Conservation (phyloP, 2,888 invertebrate genomes). For the Gandaritis pyraliata region DNA sequence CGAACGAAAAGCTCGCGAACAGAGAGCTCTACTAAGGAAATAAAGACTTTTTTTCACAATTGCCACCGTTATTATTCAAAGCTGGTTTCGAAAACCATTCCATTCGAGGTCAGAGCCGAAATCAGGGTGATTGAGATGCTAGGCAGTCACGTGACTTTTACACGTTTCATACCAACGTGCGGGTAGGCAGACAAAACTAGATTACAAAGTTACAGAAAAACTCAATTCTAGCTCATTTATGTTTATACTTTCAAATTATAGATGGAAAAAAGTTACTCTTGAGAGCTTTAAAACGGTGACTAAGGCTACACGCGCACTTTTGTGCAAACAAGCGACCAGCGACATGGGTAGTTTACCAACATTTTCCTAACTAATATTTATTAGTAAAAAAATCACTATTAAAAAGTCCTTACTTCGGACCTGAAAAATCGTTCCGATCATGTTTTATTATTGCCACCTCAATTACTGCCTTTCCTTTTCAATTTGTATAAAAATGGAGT, state of each 20-base stretch:
- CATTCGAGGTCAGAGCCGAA: slow-evolving; percentile 8
- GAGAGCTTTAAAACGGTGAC: no score
- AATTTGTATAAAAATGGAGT: slow-evolving; percentile 31
- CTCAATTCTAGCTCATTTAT: no score
- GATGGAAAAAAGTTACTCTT: no score
- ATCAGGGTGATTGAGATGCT: neutral
- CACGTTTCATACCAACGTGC: no score
- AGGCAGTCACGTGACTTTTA: no score
- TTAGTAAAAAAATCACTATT: neutral
- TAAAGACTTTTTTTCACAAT: slow-evolving; percentile 33
- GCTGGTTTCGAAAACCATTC: slow-evolving; percentile 15
- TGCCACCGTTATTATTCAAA: slow-evolving; percentile 30
- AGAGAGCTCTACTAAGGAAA: slow-evolving; percentile 17
- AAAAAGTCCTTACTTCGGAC: slow-evolving; percentile 1
- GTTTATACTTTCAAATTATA: no score
- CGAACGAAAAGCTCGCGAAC: slow-evolving; percentile 8
- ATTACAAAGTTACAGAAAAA: no score
- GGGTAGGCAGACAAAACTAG: no score
- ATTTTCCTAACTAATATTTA: no score
- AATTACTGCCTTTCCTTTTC: slow-evolving; percentile 35
- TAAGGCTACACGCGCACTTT: no score
- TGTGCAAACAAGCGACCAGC: no score
- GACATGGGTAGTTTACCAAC: no score
- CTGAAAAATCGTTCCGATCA: slow-evolving; percentile 28
- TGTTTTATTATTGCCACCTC: slow-evolving; percentile 40